phyloP scores from a whole-genome alignment of 2,888 invertebrate species.

The Chaitophorus viminalis region DNA sequence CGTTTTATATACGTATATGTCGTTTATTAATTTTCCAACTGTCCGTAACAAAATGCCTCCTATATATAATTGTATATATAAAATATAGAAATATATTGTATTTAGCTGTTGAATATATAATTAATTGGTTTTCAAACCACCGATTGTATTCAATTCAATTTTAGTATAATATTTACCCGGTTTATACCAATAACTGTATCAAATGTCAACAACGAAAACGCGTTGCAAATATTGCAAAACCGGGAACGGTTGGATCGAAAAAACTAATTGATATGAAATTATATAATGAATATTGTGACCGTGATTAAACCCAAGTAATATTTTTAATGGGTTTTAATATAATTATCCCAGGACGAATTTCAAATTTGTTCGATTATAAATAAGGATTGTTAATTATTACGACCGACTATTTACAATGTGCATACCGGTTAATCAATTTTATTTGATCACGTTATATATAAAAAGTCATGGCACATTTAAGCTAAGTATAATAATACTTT shows the following conservation, averaged over 20 bases:
- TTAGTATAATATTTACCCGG: background rate
- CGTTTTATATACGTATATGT: background rate
- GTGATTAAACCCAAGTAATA: background rate
- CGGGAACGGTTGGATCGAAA: background rate
- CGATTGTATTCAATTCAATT: background rate
- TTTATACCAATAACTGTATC: background rate
- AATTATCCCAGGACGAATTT: background rate
- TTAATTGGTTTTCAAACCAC: background rate
- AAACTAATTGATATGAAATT: background rate
- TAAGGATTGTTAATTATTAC: too few relatives aligned
- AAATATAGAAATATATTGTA: background rate
- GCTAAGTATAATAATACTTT: too few relatives aligned
- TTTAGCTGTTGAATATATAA: constrained; percentile 6
- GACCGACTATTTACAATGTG: too few relatives aligned
- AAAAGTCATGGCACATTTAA: too few relatives aligned
- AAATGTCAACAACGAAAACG: background rate
- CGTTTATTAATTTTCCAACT: background rate
- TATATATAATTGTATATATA: too few relatives aligned
- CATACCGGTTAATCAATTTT: too few relatives aligned
- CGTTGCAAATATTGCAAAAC: background rate
- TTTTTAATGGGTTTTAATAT: background rate
- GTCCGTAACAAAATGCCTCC: background rate
- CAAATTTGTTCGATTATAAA: background rate
- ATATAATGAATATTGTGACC: background rate
- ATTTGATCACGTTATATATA: too few relatives aligned